Conservation (phyloP, 1,140 invertebrate genomes). For the Pachyrhynchus sulphureomaculatus region DNA sequence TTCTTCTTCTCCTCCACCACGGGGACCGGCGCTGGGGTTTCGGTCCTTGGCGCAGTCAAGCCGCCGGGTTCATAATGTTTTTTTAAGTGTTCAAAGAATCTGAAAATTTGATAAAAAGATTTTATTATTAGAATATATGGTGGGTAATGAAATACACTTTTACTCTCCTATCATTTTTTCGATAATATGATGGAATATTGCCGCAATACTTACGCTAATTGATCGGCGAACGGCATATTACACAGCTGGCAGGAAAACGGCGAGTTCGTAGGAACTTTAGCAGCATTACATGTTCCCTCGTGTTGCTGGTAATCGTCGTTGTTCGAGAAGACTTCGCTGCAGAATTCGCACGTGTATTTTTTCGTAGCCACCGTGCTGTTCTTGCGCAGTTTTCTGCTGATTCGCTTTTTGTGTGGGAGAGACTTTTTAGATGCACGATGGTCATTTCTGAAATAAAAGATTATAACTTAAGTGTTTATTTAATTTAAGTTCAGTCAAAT, state of each 20-base stretch:
- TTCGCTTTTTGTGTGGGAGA: conserved; percentile 68
- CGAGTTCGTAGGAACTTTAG: conserved; percentile 39
- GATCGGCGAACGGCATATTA: conserved; percentile 62
- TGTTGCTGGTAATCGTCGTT: conserved; percentile 45
- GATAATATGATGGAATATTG: not conserved
- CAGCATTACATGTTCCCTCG: conserved; percentile 44
- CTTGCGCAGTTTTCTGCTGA: conserved; percentile 62
- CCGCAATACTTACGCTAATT: conserved; percentile 54
- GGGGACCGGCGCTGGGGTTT: conserved; percentile 1
- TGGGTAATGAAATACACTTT: not conserved
- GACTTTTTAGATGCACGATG: conserved; percentile 57
- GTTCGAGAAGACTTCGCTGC: conserved; percentile 41
- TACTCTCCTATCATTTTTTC: not conserved
- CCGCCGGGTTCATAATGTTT: conserved; percentile 70
- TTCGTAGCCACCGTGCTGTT: conserved; percentile 37
- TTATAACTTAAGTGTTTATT: not conserved
- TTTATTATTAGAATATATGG: not conserved
- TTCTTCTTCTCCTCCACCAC: conserved; percentile 20
- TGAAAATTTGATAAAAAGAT: conserved; percentile 14
- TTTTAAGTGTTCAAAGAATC: conserved; percentile 80
- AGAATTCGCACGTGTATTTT: conserved; percentile 41
- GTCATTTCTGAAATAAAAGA: conserved; percentile 45
- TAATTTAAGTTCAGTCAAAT: too few species aligned
- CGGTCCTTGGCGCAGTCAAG: not conserved
- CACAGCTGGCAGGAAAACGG: conserved; percentile 70